Evolutionary conservation across 2,797 vertebrate genomes (phyloP).

Genomic region (Pagetopsis macropterus): DNA sequence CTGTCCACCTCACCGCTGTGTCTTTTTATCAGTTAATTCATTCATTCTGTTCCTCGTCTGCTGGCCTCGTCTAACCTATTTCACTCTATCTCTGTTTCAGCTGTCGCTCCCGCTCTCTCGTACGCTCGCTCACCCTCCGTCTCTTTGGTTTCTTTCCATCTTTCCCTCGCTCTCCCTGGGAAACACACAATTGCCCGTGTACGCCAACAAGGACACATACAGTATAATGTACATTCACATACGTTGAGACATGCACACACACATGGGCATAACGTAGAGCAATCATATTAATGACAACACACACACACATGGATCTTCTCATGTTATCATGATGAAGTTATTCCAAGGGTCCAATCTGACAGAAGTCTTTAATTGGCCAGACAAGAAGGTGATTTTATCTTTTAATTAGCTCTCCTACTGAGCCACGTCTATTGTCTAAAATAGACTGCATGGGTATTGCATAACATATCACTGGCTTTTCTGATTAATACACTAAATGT

Average conservation of each 20-base stretch:
- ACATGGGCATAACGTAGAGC: not conserved
- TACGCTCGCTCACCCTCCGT: slow-evolving; percentile 51
- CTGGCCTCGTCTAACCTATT: slow-evolving; percentile 74
- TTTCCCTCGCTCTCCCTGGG: slow-evolving; percentile 39
- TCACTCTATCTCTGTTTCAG: slow-evolving; percentile 68
- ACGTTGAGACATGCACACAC: not conserved
- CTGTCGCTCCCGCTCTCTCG: slow-evolving; percentile 45
- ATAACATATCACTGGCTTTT: slow-evolving; percentile 75
- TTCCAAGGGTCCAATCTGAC: slow-evolving; percentile 74
- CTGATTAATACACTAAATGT: slow-evolving; percentile 70
- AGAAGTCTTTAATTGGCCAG: slow-evolving; percentile 79
- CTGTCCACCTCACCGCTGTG: slow-evolving; percentile 62
- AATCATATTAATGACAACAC: not conserved
- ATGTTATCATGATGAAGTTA: slow-evolving; percentile 75
- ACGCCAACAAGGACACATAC: slow-evolving; percentile 13
- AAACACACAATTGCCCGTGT: slow-evolving; percentile 41
- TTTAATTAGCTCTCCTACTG: slow-evolving; percentile 80
- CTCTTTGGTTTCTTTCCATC: slow-evolving; percentile 56
- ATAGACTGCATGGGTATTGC: slow-evolving; percentile 76
- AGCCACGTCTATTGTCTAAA: slow-evolving; percentile 77
- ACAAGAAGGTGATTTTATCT: slow-evolving; percentile 81
- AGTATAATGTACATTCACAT: slow-evolving; percentile 11
- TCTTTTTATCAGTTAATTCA: slow-evolving; percentile 79
- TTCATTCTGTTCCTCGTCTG: slow-evolving; percentile 70
- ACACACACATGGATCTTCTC: slow-evolving; percentile 43